Evolutionary conservation across 2,888 invertebrate species (phyloP).

Genomic region (Chrysolina oricalcia): DNA sequence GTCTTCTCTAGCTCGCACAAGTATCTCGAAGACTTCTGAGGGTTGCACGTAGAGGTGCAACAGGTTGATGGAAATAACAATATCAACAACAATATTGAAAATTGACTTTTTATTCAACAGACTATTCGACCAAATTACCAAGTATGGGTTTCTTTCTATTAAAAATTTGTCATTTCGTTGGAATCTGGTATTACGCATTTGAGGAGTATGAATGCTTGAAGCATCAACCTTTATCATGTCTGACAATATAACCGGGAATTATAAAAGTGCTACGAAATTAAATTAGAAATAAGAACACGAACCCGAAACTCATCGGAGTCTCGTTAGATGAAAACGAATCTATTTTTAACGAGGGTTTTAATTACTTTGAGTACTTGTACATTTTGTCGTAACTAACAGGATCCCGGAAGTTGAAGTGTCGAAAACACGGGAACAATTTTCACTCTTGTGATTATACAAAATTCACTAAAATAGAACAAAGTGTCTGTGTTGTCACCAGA

Average conservation of each 20-base stretch:
- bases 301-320: not conserved
- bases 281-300: slow-evolving; percentile 7
- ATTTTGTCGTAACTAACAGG: not conserved
- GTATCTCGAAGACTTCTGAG: too few species aligned
- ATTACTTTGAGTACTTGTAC: slow-evolving; percentile 1
- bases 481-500: not conserved
- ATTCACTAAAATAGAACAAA: not conserved
- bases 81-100: too few species aligned
- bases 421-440: not conserved
- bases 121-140: too few species aligned
- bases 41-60: too few species aligned
- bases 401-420: not conserved
- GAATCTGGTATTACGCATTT: too few species aligned
- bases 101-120: too few species aligned
- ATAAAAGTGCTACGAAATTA: not conserved
- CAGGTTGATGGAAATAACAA: too few species aligned
- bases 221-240: not conserved
- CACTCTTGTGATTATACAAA: not conserved
- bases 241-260: not conserved
- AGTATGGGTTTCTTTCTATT: too few species aligned
- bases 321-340: not conserved
- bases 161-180: too few species aligned
- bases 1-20: too few species aligned
- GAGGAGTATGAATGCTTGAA: too few species aligned
- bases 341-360: slow-evolving; percentile 10